phyloP scores from a whole-genome alignment of 2,888 invertebrate species.

The Orgyia antiqua region DNA sequence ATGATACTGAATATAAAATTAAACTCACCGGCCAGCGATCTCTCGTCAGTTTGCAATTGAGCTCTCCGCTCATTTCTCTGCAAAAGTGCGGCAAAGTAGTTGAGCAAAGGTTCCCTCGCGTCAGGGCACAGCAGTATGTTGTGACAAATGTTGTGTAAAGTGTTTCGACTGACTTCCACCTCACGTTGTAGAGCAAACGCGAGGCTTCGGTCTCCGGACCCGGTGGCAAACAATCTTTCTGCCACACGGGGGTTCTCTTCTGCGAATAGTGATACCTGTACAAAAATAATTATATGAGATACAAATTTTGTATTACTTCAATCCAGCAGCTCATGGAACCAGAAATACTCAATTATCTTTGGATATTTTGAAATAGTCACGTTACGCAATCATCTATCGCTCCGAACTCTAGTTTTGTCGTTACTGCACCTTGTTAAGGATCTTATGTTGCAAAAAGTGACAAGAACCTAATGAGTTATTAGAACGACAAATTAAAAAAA shows the following conservation, averaged over 20 bases:
- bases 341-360: too few species aligned
- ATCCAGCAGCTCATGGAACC: too few species aligned
- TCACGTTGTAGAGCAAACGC: constrained; percentile 86
- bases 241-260: constrained; percentile 96
- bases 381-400: too few species aligned
- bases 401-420: too few species aligned
- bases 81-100: constrained; percentile 87
- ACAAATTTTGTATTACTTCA: too few species aligned
- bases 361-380: too few species aligned
- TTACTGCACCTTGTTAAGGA: too few species aligned
- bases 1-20: too few species aligned
- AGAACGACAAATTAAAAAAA: too few species aligned
- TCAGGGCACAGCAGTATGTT: constrained; percentile 88
- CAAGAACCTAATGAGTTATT: too few species aligned
- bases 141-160: constrained; percentile 90
- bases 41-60: constrained; percentile 93
- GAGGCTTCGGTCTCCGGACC: constrained; percentile 80
- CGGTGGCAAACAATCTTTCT: constrained; percentile 80
- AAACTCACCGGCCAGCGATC: constrained; percentile 84
- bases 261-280: constrained; percentile 87
- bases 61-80: constrained; percentile 91
- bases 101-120: constrained; percentile 87
- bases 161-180: constrained; percentile 86
- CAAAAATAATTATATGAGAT: too few species aligned
- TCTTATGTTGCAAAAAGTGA: too few species aligned